These are phyloP conservation scores for Atractosteus spatula DNA, from an alignment of 2,113 vertebrate genomes.

Conservation along the genomic window DNA sequence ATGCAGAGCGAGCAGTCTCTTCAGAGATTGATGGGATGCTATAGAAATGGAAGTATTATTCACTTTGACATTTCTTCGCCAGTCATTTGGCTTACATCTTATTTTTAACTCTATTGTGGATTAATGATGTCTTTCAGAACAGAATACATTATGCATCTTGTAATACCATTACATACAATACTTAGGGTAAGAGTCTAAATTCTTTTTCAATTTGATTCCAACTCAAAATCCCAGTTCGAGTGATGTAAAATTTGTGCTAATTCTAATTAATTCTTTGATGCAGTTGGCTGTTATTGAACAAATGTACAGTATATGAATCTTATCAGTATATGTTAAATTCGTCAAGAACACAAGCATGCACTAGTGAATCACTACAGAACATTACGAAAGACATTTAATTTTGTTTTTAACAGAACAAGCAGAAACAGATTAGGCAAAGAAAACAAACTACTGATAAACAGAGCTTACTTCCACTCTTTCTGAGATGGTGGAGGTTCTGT, in stretches of 20 bases:
- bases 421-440: neutral
- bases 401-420: neutral
- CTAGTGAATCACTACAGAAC: no score
- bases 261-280: no score
- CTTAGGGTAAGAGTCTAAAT: no score
- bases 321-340: neutral
- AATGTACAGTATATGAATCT: no score
- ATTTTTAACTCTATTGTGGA: neutral
- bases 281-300: no score
- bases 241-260: no score
- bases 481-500: conserved; percentile 39
- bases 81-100: neutral
- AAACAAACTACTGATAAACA: neutral
- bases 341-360: neutral
- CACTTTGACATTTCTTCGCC: no score
- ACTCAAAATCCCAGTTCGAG: no score
- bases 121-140: no score
- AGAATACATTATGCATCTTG: no score
- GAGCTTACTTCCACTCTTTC: conserved; percentile 57
- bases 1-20: conserved; percentile 39
- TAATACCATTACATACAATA: no score
- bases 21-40: conserved; percentile 56
- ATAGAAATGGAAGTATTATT: neutral
- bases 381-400: neutral
- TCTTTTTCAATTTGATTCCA: no score